Conservation (phyloP, 2,888 invertebrate species). For the Zaprionus bogoriensis region DNA sequence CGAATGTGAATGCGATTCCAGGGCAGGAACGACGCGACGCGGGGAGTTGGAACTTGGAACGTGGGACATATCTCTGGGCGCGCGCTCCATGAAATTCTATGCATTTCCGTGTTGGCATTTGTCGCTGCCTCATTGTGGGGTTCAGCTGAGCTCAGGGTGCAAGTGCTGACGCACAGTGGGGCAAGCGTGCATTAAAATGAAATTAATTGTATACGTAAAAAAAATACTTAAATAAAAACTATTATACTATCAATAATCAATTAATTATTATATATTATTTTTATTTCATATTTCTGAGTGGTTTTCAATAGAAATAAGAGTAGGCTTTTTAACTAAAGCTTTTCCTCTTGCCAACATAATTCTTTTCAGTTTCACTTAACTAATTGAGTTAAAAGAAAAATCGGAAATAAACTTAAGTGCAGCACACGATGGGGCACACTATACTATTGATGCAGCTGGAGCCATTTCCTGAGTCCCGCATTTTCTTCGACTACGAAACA, state of each 20-base stretch:
- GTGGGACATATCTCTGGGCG: slow-evolving; percentile 26
- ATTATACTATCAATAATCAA: too few relatives aligned
- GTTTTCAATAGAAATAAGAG: too few relatives aligned
- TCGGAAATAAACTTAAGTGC: background rate
- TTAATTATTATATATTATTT: too few relatives aligned
- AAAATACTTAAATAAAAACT: too few relatives aligned
- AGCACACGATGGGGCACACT: slow-evolving; percentile 2
- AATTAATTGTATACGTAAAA: background rate
- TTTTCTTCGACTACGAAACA: background rate
- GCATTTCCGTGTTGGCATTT: slow-evolving; percentile 78
- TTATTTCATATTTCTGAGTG: too few relatives aligned
- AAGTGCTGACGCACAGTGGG: slow-evolving; percentile 37
- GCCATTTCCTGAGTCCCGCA: background rate
- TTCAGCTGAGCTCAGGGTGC: too few relatives aligned
- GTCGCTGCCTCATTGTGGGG: slow-evolving; percentile 65
- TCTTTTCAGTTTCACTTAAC: too few relatives aligned
- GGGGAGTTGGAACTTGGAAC: background rate
- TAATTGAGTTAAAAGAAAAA: background rate
- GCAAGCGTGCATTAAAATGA: background rate
- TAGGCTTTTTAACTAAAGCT: too few relatives aligned
- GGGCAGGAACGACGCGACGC: background rate
- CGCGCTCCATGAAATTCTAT: slow-evolving; percentile 60
- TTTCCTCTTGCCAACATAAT: too few relatives aligned
- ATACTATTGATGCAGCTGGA: slow-evolving; percentile 18
- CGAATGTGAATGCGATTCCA: slow-evolving; percentile 7